phyloP scores from a whole-genome alignment of 2,113 vertebrate genomes.

The Pomatorhinus ruficollis region DNA sequence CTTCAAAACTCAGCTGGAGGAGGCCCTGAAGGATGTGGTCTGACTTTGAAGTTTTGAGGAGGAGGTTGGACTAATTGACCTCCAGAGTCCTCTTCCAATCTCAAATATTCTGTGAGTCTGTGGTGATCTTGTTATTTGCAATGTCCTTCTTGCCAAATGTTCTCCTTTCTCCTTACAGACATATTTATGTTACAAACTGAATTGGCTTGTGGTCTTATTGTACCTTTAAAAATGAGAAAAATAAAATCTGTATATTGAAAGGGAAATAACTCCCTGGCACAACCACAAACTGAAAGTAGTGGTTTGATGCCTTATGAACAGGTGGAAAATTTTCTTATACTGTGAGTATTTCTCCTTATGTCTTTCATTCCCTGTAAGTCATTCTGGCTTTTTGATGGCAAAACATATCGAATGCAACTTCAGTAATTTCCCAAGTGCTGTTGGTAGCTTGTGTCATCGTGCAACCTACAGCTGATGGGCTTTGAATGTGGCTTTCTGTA shows the following conservation, averaged over 20 bases:
- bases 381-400: background rate
- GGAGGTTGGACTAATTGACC: background rate
- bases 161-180: background rate
- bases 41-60: background rate
- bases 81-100: background rate
- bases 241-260: background rate
- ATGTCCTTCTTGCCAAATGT: background rate
- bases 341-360: background rate
- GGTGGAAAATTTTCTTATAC: background rate
- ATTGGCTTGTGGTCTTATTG: background rate
- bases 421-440: background rate
- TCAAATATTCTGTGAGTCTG: background rate
- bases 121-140: background rate
- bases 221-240: background rate
- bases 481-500: background rate
- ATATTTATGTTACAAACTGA: background rate
- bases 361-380: background rate
- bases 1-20: background rate
- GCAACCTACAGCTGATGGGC: background rate
- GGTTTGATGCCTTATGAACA: background rate
- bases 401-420: background rate
- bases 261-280: background rate
- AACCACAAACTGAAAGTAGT: background rate
- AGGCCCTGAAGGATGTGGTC: background rate
- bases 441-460: background rate